A percentile compares a stretch with the other conserved stretches of the same genome.
These are phyloP conservation scores for Dipodomys spectabilis DNA, from an alignment of 2,113 vertebrate genomes.

Conservation along the genomic window DNA sequence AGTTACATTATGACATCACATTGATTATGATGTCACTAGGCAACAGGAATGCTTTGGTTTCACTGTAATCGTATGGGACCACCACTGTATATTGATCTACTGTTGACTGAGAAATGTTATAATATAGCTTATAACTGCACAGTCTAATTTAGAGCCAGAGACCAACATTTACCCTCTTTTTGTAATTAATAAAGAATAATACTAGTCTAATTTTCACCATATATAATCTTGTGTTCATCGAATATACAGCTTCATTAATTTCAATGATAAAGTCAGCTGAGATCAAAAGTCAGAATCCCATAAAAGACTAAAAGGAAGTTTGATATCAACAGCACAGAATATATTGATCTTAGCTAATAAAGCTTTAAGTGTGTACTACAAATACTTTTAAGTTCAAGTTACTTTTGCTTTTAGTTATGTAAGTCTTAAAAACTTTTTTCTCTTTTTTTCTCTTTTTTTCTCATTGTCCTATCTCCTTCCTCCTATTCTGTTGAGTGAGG, in stretches of 20 bases:
- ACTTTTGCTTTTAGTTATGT: background rate
- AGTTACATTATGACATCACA: background rate
- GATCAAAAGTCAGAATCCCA: constrained; percentile 32
- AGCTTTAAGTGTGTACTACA: background rate
- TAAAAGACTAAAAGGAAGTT: background rate
- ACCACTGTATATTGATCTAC: no score
- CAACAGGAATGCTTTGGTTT: background rate
- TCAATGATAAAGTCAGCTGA: constrained; percentile 10
- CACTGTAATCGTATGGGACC: background rate
- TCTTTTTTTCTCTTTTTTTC: no score
- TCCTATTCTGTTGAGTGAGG: no score
- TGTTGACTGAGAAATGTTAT: background rate
- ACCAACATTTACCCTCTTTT: background rate
- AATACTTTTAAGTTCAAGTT: constrained; percentile 34
- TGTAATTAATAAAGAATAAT: constrained; percentile 27
- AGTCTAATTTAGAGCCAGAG: background rate
- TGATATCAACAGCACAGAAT: background rate
- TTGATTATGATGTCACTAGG: background rate
- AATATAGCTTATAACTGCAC: background rate
- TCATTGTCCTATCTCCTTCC: no score
- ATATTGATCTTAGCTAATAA: background rate
- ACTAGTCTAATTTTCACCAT: constrained; percentile 1
- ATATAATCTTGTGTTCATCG: background rate
- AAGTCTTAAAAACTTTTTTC: no score
- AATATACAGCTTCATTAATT: background rate